These are phyloP conservation scores for Lutjanus argentimaculatus DNA, from an alignment of 2,797 vertebrate genomes.

Conservation along the genomic window DNA sequence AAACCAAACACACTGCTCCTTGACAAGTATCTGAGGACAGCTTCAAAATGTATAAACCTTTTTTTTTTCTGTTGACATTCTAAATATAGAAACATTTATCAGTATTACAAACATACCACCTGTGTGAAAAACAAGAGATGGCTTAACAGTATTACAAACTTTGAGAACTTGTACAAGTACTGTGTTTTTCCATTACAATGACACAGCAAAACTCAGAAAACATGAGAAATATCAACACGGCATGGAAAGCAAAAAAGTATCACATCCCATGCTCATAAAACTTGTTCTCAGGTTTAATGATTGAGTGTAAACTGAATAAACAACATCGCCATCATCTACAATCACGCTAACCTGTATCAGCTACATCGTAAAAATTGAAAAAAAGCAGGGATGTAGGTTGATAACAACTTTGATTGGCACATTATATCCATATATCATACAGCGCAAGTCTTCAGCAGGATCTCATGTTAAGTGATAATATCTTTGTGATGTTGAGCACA, in stretches of 20 bases:
- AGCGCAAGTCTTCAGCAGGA: conserved; percentile 63
- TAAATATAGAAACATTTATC: conserved; percentile 92
- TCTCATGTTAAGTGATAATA: conserved; percentile 29
- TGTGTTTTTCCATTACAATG: conserved; percentile 84
- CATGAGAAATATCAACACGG: conserved; percentile 77
- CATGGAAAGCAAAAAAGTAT: conserved; percentile 69
- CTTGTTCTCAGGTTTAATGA: conserved; percentile 53
- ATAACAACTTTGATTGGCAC: conserved; percentile 75
- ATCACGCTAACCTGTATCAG: conserved; percentile 73
- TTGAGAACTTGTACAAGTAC: conserved; percentile 84
- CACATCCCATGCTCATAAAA: conserved; percentile 61
- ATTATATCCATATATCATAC: conserved; percentile 72
- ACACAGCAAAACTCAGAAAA: conserved; percentile 89
- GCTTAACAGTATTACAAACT: conserved; percentile 87
- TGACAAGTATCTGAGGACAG: conserved; percentile 85
- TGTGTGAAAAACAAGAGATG: conserved; percentile 87
- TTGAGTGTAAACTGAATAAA: conserved; percentile 71
- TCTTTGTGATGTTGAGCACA: conserved; percentile 54
- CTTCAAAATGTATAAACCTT: conserved; percentile 88
- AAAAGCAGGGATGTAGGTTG: conserved; percentile 66
- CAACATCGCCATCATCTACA: conserved; percentile 73
- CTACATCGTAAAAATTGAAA: conserved; percentile 54
- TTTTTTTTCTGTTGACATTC: conserved; percentile 83
- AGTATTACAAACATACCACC: conserved; percentile 89
- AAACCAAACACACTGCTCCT: conserved; percentile 86